Percentiles rank a stretch among this genome's conserved stretches.
These are phyloP conservation scores for Anseranas semipalmata DNA, from an alignment of 2,113 vertebrate species.

Conservation along the genomic window DNA sequence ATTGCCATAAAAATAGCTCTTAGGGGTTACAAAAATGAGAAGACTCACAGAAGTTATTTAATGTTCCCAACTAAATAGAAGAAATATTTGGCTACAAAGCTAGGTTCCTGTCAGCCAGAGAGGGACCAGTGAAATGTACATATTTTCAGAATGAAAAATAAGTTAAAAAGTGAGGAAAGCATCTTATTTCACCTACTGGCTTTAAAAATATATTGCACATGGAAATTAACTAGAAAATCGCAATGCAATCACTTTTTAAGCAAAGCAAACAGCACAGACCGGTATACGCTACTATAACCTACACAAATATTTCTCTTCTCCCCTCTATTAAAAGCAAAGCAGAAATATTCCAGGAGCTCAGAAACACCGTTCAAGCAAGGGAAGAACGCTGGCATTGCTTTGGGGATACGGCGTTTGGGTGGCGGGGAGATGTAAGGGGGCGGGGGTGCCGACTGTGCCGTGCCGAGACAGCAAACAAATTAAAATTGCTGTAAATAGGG, in stretches of 20 bases:
- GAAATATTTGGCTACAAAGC: neutral
- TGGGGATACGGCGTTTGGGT: neutral
- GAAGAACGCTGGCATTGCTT: neutral
- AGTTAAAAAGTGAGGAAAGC: neutral
- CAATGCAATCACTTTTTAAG: neutral
- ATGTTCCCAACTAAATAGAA: neutral
- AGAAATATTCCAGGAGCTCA: neutral
- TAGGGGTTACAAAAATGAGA: constrained; percentile 35
- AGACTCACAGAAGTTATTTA: neutral
- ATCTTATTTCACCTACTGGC: neutral
- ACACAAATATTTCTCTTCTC: neutral
- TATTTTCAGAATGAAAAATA: neutral
- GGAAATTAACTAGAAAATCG: neutral
- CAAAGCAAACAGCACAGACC: neutral
- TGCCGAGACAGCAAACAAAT: neutral
- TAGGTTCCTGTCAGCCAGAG: neutral
- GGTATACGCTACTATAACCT: neutral
- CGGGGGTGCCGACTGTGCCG: neutral
- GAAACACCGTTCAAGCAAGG: neutral
- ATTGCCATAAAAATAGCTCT: constrained; percentile 61
- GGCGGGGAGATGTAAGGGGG: neutral
- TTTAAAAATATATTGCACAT: neutral
- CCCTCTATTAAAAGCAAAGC: neutral
- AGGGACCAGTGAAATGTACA: neutral
- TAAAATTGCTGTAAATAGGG: neutral